A percentile compares a stretch with the other conserved stretches of the same genome.
These are phyloP conservation scores for Chrysina gloriosa DNA, from an alignment of 2,888 invertebrate species.

Conservation along the genomic window DNA sequence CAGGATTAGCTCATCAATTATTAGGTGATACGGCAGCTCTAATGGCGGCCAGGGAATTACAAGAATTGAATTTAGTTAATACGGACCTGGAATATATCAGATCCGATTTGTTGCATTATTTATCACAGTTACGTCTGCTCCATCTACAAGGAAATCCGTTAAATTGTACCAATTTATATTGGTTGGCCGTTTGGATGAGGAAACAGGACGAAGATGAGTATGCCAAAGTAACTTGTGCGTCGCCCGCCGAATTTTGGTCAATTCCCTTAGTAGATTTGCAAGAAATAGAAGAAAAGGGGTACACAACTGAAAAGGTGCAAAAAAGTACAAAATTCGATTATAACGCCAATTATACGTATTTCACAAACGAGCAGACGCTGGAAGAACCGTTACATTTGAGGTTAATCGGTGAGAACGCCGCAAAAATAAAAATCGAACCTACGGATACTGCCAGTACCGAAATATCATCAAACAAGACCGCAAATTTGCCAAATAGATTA, in stretches of 20 bases:
- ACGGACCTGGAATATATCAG: slow-evolving; percentile 74
- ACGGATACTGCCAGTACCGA: not conserved
- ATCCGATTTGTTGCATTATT: slow-evolving; percentile 75
- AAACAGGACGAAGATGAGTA: slow-evolving; percentile 64
- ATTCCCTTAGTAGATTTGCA: slow-evolving; percentile 61
- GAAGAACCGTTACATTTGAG: not conserved
- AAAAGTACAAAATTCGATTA: slow-evolving; percentile 22
- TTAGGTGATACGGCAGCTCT: slow-evolving; percentile 79
- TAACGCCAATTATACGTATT: slow-evolving; percentile 25
- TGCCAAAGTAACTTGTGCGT: slow-evolving; percentile 63
- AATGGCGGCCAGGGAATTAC: slow-evolving; percentile 77
- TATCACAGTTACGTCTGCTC: slow-evolving; percentile 76
- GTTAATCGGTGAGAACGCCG: not conserved
- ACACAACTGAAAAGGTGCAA: slow-evolving; percentile 6
- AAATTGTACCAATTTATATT: slow-evolving; percentile 75
- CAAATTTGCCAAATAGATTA: slow-evolving; percentile 3
- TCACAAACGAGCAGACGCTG: not conserved
- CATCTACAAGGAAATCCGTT: slow-evolving; percentile 78
- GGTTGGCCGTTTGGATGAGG: slow-evolving; percentile 78
- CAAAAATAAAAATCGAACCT: not conserved
- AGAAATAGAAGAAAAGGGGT: slow-evolving; percentile 47
- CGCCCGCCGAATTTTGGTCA: slow-evolving; percentile 61
- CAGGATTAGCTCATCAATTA: slow-evolving; percentile 75
- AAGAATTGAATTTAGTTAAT: slow-evolving; percentile 76
- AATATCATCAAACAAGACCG: not conserved